Percentiles rank a stretch among this genome's conserved stretches.
These are phyloP conservation scores for Trachemys scripta DNA, from an alignment of 2,113 vertebrate genomes.

Conservation along the genomic window DNA sequence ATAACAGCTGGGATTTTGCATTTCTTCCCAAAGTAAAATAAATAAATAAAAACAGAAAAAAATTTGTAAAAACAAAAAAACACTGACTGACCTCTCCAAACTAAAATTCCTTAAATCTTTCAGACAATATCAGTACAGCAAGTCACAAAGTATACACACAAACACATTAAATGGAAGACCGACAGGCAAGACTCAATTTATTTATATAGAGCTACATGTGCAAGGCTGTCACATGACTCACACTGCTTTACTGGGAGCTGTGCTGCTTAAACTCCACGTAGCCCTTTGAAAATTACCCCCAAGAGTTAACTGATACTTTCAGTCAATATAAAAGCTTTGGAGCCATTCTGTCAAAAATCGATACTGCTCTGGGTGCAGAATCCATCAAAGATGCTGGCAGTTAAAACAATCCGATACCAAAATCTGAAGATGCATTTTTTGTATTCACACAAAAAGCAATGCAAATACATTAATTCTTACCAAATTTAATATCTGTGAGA, in stretches of 20 bases:
- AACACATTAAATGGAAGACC: background rate
- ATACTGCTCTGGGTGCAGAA: background rate
- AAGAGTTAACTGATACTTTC: background rate
- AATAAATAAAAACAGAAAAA: conserved; percentile 16
- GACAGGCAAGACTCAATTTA: background rate
- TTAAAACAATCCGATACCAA: conserved; percentile 7
- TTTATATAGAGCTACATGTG: conserved; percentile 1
- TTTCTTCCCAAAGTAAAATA: background rate
- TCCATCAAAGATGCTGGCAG: background rate
- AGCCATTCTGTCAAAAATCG: background rate
- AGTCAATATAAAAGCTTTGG: conserved; percentile 21
- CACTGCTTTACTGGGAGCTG: background rate
- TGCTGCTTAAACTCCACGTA: background rate
- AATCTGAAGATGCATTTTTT: background rate
- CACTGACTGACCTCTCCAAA: background rate
- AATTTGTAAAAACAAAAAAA: conserved; percentile 41
- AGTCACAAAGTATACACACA: background rate
- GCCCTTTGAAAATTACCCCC: conserved; percentile 12
- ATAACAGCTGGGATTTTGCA: background rate
- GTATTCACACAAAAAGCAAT: background rate
- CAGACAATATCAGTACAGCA: background rate
- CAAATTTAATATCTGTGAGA: conserved; percentile 90
- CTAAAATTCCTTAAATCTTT: conserved; percentile 6
- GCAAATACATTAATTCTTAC: conserved; percentile 74
- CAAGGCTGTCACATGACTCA: background rate